Base-by-base conservation (phyloP, 2,888 invertebrate genomes). In the Melieria omissa region DNA sequence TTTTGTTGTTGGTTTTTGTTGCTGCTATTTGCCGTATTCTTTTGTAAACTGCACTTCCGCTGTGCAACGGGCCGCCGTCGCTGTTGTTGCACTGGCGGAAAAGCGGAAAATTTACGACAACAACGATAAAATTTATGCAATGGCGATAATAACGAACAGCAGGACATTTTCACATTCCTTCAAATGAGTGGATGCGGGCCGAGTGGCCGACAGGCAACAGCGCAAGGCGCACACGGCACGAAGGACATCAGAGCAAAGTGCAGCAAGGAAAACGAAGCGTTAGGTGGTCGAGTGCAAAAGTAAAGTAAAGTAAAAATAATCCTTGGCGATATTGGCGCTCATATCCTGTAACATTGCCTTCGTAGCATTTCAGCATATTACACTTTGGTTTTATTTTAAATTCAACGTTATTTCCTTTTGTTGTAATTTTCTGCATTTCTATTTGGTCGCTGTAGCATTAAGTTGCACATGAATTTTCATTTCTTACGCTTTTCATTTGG, bases 71-170 rank as follows among this genome's bases (percentile, higher is more conserved):
- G 49, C 49, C 12, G 12, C 49, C 12, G 49, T 49, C 12, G 49
- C 49, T 49, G 49, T 29, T 60, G 54, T 45, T 41, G 54, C 52
- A 54, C n/a, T 41, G 44, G 52, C 16, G 62, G 44, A 69, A 52
- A 10, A 52, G 54, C 69, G 46, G 62, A 69, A 69, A 69, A 69
- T 69, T 69, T 69, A 69, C 69, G 42, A 63, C 62, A 45, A 63
- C 54, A 63, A 73, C 73, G 77, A 76, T 77, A 77, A 76, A 77
- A 76, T 76, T 73, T 74, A 74, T 77, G 76, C 73, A 77, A 77
- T 74, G 74, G 72, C 74, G 71, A 73, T 71, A 73, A 75, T 73
- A 63, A 57, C 69, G 70, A 70, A 69, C 69, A 69, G 69, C 69
- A 63, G 69, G 69, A 69, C 47, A 69, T 62, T 69, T 69, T 69